Evolutionary conservation across 2,797 vertebrate species (phyloP), one percentile per base, ranked within the genome.

Genomic region (Thalassophryne amazonica): DNA sequence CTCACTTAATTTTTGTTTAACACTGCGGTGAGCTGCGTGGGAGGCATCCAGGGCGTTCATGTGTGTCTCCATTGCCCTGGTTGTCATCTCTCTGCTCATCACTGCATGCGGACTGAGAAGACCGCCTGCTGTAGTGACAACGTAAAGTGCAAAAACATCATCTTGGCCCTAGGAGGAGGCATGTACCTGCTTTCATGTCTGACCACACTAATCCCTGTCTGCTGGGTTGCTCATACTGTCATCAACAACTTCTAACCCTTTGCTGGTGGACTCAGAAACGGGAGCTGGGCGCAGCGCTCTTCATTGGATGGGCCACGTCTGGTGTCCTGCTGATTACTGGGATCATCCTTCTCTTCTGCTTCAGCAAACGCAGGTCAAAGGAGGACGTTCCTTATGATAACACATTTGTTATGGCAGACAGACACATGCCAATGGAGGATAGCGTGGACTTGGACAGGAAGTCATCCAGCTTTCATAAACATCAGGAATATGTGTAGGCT

Each of bases 201-300:
- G 0, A 25, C 88, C 2, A 91, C 82, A 4, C 77, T 97, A 38
- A 85, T 94, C 50, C 92, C 95, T 0, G 81, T 95, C n/a, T 87
- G 81, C 79, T 94, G 91, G 92, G 80, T 90, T 2, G 91, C 80
- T 3, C 74, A 83, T 7, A 73, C 52, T 24, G 77, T 96, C 68
- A 81, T 96, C 29, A 59, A 1, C 0, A 78, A 92, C 2, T 95
- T 96, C 72, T 88, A 90, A 91, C 72, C 93, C 94, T 0, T 0
- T 56, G 3, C 39, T 93, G 52, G 17, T 81, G 0, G 76, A 87
- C 90, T 2, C 86, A 88, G 53, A 94, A 94, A 17, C 80, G 90
- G 3, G 95, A 98, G 75, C 89, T 97, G 0, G 95, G 95, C 1
- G 83, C 82, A 4, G 92, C 94, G 0, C 87, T 97, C 19, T 96